Percentiles rank a stretch among this genome's conserved stretches.
Evolutionary conservation across 2,888 invertebrate species (phyloP).

Genomic region (Sipha maydis): DNA sequence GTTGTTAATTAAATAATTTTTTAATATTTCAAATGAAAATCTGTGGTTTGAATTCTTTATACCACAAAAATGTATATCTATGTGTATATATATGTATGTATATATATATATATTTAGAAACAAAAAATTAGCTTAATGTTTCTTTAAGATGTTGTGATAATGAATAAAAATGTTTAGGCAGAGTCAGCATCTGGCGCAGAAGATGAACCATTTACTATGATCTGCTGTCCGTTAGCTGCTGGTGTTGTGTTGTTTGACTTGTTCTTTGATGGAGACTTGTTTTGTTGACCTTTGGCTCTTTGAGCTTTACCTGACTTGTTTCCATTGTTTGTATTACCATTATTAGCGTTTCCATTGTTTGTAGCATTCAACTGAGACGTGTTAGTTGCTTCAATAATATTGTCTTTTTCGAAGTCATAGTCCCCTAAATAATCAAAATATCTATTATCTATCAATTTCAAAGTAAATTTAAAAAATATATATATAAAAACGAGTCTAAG

Average conservation of each 20-base stretch:
- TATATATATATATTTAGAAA: constrained; percentile 29
- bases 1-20: constrained; percentile 38
- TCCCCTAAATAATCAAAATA: constrained; percentile 39
- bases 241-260: constrained; percentile 46
- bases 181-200: constrained; percentile 59
- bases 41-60: constrained; percentile 38
- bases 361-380: constrained; percentile 39
- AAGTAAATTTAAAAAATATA: not conserved
- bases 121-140: constrained; percentile 33
- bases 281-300: constrained; percentile 56
- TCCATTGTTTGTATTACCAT: constrained; percentile 43
- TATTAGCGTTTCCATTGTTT: constrained; percentile 57
- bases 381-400: constrained; percentile 7
- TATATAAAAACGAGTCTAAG: not conserved
- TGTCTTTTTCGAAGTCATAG: constrained; percentile 28
- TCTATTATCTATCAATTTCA: not conserved
- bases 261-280: constrained; percentile 55
- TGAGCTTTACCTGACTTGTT: constrained; percentile 44
- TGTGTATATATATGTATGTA: no score
- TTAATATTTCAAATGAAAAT: constrained; percentile 53
- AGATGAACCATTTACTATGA: constrained; percentile 38
- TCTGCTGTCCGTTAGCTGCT: constrained; percentile 54
- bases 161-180: constrained; percentile 30
- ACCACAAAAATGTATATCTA: constrained; percentile 24
- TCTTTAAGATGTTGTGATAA: constrained; percentile 43